Base-by-base conservation (phyloP, 1,140 invertebrate genomes). In the Phocides pigmalion region DNA sequence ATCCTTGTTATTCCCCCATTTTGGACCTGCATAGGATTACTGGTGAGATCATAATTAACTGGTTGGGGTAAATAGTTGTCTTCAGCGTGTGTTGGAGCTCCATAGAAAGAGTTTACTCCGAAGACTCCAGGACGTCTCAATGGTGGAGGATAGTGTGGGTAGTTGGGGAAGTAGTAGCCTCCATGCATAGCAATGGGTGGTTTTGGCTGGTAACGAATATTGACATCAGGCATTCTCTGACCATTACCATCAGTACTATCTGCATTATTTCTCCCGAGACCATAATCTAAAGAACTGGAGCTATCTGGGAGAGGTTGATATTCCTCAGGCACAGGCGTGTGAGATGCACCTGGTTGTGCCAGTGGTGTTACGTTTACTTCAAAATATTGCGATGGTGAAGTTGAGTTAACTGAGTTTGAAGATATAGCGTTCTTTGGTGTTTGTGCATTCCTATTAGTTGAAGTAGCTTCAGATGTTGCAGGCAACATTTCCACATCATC, bases 401-500 rank as follows among this genome's bases (percentile, higher is more conserved):
- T 88, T 14, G 88, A 88, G 66, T 89, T 88, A 15, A 89, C 75
- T 71, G 82, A 84, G 63, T 85, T 86, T 14, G 86, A 87, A 35
- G 87, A 89, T 42, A 90, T 75, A 25, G 78, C 83, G 53, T 76
- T 79, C 65, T 87, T 87, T 56, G 81, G 73, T 49, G 68, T 64
- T 51, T 71, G 54, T 14, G 72, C 72, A 62, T 61, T 76, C 41
- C 65, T 69, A 58, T 66, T 65, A 2, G 64, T 54, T 22, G 75
- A 50, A 14, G 54, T 66, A 16, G 58, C 63, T 54, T 86, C 79
- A 51, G 71, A 65, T 22, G 75, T 62, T 32, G 75, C 62, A n/a
- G 84, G 89, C 8, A 92, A 56, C 4, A 91, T 82, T 72, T 91
- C 85, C 42, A 92, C 79, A 53, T 92, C 91, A 68, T 92, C 91